A percentile compares a stretch with the other conserved stretches of the same genome.
Conservation (phyloP, 2,797 vertebrate species). For the Gastrophryne carolinensis region DNA sequence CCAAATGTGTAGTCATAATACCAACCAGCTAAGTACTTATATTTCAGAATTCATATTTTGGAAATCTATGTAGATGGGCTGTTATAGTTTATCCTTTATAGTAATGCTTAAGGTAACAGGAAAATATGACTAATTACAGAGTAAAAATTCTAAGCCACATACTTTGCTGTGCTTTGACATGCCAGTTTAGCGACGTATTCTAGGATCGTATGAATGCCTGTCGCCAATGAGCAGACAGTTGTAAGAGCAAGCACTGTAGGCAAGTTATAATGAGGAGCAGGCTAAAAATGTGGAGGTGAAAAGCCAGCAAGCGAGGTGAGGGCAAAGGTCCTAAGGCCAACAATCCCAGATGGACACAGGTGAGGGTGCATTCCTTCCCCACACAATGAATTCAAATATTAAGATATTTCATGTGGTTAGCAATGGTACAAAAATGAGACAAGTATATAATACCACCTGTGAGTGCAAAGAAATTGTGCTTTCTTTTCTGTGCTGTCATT, state of each 20-base stretch:
- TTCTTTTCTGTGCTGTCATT: no score
- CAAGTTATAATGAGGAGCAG: background rate
- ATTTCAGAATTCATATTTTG: no score
- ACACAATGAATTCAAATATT: background rate
- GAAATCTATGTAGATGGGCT: no score
- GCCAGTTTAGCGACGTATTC: background rate
- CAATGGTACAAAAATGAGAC: no score
- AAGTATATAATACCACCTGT: no score
- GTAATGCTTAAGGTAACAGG: no score
- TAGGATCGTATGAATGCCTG: background rate
- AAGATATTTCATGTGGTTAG: no score
- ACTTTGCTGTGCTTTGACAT: constrained; percentile 3
- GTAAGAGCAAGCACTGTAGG: background rate
- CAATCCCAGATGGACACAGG: background rate
- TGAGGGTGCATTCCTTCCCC: constrained; percentile 13
- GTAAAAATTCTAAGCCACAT: background rate
- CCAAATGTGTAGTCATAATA: no score
- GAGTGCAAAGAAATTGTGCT: no score
- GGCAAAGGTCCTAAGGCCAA: constrained; percentile 32
- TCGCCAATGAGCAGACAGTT: constrained; percentile 2
- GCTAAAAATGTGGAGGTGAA: constrained; percentile 11
- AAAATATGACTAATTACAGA: background rate
- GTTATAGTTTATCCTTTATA: no score
- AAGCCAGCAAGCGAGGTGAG: constrained; percentile 13
- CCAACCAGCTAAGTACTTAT: no score